phyloP scores from a whole-genome alignment of 2,113 vertebrate genomes.

The Laticauda laticaudata region DNA sequence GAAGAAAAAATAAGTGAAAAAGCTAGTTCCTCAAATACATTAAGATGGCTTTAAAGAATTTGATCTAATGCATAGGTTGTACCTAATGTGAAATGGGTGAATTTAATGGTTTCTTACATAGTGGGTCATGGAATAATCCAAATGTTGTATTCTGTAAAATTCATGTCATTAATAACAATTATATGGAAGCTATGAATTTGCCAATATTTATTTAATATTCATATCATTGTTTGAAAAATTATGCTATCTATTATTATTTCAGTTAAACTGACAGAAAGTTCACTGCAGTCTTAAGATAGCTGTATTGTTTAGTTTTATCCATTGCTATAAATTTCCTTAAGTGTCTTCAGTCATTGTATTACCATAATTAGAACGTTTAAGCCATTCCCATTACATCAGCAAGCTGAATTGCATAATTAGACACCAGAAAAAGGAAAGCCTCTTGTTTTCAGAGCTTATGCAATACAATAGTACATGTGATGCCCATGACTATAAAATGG shows the following conservation, averaged over 20 bases:
- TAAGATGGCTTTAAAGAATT: not conserved
- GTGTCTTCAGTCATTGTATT: conserved; percentile 9
- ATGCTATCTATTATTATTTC: not conserved
- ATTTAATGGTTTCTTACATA: not conserved
- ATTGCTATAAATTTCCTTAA: conserved; percentile 3
- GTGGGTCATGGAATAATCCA: not conserved
- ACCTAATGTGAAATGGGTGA: not conserved
- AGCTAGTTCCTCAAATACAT: not conserved
- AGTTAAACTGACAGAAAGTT: conserved; percentile 3
- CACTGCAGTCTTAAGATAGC: conserved; percentile 4
- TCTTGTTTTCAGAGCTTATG: not conserved
- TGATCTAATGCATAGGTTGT: not conserved
- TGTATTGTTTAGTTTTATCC: conserved; percentile 10
- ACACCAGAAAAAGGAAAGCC: not conserved
- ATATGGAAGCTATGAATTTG: not conserved
- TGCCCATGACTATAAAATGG: not conserved
- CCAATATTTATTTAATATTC: not conserved
- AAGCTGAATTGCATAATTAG: conserved; percentile 2
- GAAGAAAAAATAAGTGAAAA: not conserved
- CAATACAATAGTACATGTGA: not conserved
- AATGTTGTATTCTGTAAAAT: not conserved
- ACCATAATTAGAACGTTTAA: not conserved
- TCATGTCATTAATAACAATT: not conserved
- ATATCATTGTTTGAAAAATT: not conserved
- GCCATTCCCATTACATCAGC: conserved; percentile 7